These are phyloP conservation scores for Choristoneura rosaceana DNA, from an alignment of 2,888 invertebrate genomes.

Conservation along the genomic window DNA sequence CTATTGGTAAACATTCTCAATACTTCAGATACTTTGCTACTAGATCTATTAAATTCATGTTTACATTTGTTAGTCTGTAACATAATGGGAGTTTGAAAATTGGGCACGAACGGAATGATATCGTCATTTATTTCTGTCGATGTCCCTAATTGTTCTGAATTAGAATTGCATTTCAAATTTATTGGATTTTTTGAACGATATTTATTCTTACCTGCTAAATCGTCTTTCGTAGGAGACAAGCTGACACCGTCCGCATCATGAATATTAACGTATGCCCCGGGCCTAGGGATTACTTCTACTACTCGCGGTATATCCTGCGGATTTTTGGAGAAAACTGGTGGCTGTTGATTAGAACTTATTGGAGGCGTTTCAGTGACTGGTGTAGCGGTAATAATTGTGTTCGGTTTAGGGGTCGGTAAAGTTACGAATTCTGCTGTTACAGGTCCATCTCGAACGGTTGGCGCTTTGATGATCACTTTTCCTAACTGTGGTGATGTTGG, in stretches of 20 bases:
- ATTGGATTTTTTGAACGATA: constrained; percentile 61
- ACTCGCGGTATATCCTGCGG: constrained; percentile 73
- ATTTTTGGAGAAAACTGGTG: constrained; percentile 60
- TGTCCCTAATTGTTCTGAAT: constrained; percentile 59
- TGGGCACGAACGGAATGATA: constrained; percentile 77
- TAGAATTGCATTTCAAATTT: constrained; percentile 55
- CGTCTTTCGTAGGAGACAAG: constrained; percentile 86
- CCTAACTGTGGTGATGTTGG: constrained; percentile 88
- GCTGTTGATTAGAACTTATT: constrained; percentile 52
- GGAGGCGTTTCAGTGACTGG: constrained; percentile 72
- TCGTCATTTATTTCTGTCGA: constrained; percentile 59
- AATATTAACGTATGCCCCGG: constrained; percentile 90
- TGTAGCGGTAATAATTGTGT: constrained; percentile 87
- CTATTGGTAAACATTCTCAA: constrained; percentile 79
- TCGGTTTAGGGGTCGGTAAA: constrained; percentile 84
- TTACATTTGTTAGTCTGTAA: constrained; percentile 72
- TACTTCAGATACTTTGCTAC: constrained; percentile 76
- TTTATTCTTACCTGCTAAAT: constrained; percentile 89
- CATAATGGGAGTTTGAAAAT: constrained; percentile 79
- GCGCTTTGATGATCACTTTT: constrained; percentile 87
- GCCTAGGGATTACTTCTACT: constrained; percentile 79
- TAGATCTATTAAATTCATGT: constrained; percentile 62
- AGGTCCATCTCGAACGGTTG: constrained; percentile 73
- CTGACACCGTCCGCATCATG: constrained; percentile 87
- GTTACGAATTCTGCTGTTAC: constrained; percentile 85